Percentiles rank a stretch among this genome's conserved stretches.
Conservation (phyloP, 1,140 invertebrate species). For the Brevipalpus yothersi region DNA sequence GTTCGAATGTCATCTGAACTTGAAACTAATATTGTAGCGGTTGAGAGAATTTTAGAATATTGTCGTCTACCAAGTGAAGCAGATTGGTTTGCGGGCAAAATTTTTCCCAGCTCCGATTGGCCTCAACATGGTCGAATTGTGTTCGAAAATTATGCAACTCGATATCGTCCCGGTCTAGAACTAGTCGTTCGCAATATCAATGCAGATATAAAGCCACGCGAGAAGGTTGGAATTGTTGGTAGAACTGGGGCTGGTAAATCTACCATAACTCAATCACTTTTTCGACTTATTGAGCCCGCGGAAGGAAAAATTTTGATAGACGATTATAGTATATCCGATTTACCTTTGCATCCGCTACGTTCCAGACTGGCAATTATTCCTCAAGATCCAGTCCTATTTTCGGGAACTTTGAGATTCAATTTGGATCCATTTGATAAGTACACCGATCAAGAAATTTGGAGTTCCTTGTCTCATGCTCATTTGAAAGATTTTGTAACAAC, state of each 20-base stretch:
- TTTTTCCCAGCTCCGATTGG: conserved; percentile 11
- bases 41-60: conserved; percentile 36
- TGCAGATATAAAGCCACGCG: conserved; percentile 5
- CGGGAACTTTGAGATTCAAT: conserved; percentile 41
- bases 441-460: conserved; percentile 18
- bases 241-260: conserved; percentile 52
- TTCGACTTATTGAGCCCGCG: conserved; percentile 56
- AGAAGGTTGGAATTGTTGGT: conserved; percentile 10
- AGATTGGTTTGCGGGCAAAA: conserved; percentile 8
- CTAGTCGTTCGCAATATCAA: conserved; percentile 16
- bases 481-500: conserved; percentile 8
- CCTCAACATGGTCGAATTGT: conserved; percentile 16
- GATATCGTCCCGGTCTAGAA: conserved; percentile 15
- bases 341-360: conserved; percentile 71
- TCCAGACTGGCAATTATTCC: conserved; percentile 27
- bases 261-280: conserved; percentile 50
- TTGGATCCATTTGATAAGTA: conserved; percentile 18
- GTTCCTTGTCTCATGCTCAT: conserved; percentile 13
- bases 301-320: conserved; percentile 67
- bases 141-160: conserved; percentile 16
- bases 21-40: conserved; percentile 36
- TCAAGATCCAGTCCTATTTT: conserved; percentile 35
- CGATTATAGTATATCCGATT: conserved; percentile 49
- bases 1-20: conserved; percentile 32
- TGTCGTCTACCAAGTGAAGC: conserved; percentile 29